phyloP scores from a whole-genome alignment of 2,113 vertebrate species.

The Serranochromis macrocephalus region DNA sequence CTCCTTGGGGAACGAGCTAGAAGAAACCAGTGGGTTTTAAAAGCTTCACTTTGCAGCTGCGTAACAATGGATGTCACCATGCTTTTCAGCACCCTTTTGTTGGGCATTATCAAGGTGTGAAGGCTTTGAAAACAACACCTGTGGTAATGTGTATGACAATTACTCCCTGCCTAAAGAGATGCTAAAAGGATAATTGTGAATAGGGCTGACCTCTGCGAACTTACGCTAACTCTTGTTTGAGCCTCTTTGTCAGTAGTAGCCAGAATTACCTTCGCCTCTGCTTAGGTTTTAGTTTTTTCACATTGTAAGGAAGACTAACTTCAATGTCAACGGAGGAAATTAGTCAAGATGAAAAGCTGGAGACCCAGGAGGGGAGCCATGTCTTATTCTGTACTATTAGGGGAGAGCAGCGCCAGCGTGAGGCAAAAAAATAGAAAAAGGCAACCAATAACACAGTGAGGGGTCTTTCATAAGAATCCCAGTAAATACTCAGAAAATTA shows the following conservation, averaged over 20 bases:
- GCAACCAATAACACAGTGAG: background rate
- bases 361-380: background rate
- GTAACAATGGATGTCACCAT: slow-evolving; percentile 65
- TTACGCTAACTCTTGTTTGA: slow-evolving; percentile 35
- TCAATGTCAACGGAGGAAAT: slow-evolving; percentile 19
- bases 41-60: slow-evolving; percentile 64
- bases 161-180: slow-evolving; percentile 50
- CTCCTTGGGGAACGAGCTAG: slow-evolving; percentile 46
- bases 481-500: background rate
- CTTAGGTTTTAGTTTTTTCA: slow-evolving; percentile 21
- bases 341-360: background rate
- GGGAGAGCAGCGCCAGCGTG: background rate
- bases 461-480: background rate
- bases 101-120: slow-evolving; percentile 71
- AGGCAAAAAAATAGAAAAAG: slow-evolving; percentile 22
- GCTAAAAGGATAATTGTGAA: slow-evolving; percentile 64
- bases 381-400: background rate
- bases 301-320: slow-evolving; percentile 12
- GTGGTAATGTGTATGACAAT: slow-evolving; percentile 63
- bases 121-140: slow-evolving; percentile 74
- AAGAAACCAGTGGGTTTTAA: slow-evolving; percentile 53
- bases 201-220: slow-evolving; percentile 40
- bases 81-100: slow-evolving; percentile 67
- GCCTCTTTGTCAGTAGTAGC: slow-evolving; percentile 44
- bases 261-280: slow-evolving; percentile 11